phyloP scores from a whole-genome alignment of 2,888 invertebrate genomes.

The Meliscaeva auricollis region DNA sequence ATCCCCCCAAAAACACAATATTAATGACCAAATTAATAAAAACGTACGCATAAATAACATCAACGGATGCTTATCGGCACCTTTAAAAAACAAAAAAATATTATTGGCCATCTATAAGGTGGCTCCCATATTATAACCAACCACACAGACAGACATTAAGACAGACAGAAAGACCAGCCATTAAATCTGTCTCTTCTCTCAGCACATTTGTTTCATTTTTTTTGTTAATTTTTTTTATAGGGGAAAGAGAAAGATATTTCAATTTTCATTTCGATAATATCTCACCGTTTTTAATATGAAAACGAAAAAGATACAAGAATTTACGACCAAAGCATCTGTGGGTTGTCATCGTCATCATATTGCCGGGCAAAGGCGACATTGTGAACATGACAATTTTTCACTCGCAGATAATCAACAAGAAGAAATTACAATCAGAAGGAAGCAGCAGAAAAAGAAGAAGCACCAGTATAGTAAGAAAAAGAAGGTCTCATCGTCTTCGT shows the following conservation, averaged over 20 bases:
- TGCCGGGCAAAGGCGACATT: conserved; percentile 46
- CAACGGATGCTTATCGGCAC: conserved; percentile 69
- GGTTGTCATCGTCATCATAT: conserved; percentile 62
- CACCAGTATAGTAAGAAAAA: no score
- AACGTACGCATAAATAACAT: conserved; percentile 68
- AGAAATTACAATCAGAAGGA: conserved; percentile 29
- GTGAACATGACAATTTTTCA: conserved; percentile 72
- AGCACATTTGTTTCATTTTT: conserved; percentile 42
- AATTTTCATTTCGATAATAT: conserved; percentile 67
- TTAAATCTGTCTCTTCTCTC: conserved; percentile 64
- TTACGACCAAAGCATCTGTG: conserved; percentile 66
- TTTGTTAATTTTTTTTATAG: no score
- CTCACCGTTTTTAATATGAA: conserved; percentile 49
- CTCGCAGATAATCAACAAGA: conserved; percentile 70
- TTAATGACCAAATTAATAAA: conserved; percentile 74
- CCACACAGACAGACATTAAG: not conserved
- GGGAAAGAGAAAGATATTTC: conserved; percentile 72
- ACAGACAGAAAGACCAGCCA: conserved; percentile 34
- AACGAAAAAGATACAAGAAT: conserved; percentile 57
- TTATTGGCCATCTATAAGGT: conserved; percentile 59
- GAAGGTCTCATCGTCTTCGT: not conserved
- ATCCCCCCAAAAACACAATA: conserved; percentile 49
- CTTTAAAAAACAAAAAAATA: conserved; percentile 26
- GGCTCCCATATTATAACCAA: conserved; percentile 58
- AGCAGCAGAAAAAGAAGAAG: not conserved